Conservation (phyloP, 1,140 invertebrate genomes). For the Thrips palmi region DNA sequence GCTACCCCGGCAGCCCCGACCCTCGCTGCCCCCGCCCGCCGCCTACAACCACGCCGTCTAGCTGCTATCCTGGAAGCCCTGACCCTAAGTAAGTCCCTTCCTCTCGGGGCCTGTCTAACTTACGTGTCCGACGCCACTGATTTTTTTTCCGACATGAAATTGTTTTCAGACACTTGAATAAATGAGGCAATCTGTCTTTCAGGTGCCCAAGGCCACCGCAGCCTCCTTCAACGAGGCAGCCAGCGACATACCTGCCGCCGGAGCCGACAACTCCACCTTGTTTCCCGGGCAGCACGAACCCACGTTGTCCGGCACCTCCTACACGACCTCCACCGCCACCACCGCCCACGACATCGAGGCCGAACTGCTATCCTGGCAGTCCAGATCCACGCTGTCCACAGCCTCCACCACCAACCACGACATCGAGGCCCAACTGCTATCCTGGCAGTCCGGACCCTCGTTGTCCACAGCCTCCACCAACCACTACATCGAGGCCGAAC, state of each 20-base stretch:
- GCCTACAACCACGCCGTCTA: conserved; percentile 17
- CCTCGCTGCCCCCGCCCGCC: conserved; percentile 21
- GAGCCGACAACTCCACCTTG: conserved; percentile 15
- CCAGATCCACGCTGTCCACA: conserved; percentile 24
- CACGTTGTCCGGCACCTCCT: conserved; percentile 17
- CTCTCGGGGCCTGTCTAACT: too few species aligned
- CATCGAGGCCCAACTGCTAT: conserved; percentile 16
- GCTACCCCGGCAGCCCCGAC: conserved; percentile 21
- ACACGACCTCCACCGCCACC: conserved; percentile 15
- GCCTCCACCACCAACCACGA: conserved; percentile 16
- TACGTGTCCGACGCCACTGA: too few species aligned
- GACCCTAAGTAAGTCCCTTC: conserved; percentile 22
- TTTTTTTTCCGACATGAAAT: too few species aligned
- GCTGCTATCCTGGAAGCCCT: conserved; percentile 22
- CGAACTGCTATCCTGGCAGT: conserved; percentile 23
- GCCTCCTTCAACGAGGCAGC: too few species aligned
- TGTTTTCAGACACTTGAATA: too few species aligned
- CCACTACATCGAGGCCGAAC: conserved; percentile 16
- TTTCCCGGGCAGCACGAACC: conserved; percentile 22
- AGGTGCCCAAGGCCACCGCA: conserved; percentile 19
- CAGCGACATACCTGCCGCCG: too few species aligned
- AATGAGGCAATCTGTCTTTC: too few species aligned
- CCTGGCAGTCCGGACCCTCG: too few species aligned
- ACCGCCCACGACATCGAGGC: conserved; percentile 15
- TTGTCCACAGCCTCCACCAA: conserved; percentile 5